Evolutionary conservation across 2,113 vertebrate genomes (phyloP).

Genomic region (Lepus timidus): DNA sequence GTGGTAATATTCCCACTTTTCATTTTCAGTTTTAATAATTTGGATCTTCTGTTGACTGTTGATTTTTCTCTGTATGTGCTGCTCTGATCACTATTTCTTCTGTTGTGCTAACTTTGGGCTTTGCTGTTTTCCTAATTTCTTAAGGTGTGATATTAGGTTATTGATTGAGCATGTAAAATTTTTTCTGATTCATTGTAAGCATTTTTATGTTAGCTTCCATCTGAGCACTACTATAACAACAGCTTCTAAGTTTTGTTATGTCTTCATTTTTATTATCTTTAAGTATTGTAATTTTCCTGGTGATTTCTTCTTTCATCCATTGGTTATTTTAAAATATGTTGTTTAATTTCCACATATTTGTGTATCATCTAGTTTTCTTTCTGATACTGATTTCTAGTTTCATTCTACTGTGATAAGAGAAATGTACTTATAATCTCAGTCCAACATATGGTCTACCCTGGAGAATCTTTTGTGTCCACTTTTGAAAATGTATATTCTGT

Average conservation of each 20-base stretch:
- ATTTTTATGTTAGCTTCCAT: not conserved
- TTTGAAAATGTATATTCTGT: not conserved
- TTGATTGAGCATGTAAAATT: not conserved
- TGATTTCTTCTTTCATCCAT: not conserved
- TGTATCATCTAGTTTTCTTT: not conserved
- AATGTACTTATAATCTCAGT: not conserved
- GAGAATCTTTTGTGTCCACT: not conserved
- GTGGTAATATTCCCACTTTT: not conserved
- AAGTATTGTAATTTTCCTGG: slow-evolving; percentile 13
- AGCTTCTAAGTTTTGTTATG: not conserved
- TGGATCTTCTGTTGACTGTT: not conserved
- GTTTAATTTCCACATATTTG: not conserved
- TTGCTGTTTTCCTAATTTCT: not conserved
- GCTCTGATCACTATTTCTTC: not conserved
- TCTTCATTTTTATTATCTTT: not conserved
- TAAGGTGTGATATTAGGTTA: not conserved
- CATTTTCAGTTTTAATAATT: slow-evolving; percentile 31
- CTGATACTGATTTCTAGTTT: not conserved
- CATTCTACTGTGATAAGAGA: not conserved
- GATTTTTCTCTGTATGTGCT: not conserved
- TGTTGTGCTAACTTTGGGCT: not conserved
- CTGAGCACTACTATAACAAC: not conserved
- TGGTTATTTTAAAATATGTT: not conserved
- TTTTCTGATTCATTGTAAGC: not conserved
- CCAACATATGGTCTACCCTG: not conserved